These are phyloP conservation scores for Trichomycterus rosablanca DNA, from an alignment of 2,113 vertebrate species.

Conservation along the genomic window DNA sequence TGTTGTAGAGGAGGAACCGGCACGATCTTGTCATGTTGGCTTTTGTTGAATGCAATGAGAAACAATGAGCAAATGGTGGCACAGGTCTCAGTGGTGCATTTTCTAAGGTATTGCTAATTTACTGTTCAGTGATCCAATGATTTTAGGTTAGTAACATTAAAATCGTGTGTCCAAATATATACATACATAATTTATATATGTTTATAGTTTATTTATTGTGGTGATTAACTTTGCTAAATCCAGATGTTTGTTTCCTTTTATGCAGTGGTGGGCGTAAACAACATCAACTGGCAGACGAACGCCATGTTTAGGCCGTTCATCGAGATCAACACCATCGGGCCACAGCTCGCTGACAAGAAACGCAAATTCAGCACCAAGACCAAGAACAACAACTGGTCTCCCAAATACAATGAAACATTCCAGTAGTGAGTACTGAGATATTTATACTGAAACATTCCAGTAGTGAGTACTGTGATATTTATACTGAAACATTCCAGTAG, in stretches of 20 bases:
- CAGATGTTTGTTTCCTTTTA: constrained; percentile 17
- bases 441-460: constrained; percentile 94
- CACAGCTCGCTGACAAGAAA: constrained; percentile 88
- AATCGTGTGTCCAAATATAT: too few relatives aligned
- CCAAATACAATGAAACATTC: constrained; percentile 98
- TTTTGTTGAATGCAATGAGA: too few relatives aligned
- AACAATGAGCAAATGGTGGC: too few relatives aligned
- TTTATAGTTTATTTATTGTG: too few relatives aligned
- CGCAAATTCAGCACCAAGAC: constrained; percentile 97
- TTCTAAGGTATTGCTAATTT: too few relatives aligned
- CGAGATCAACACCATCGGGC: constrained; percentile 88
- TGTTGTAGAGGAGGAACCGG: too few relatives aligned
- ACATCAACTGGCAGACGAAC: constrained; percentile 89
- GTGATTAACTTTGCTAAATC: too few relatives aligned
- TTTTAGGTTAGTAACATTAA: too few relatives aligned
- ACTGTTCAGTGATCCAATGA: too few relatives aligned
- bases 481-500: constrained; percentile 98
- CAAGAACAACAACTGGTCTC: constrained; percentile 98
- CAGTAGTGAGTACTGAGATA: constrained; percentile 85
- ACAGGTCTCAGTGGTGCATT: too few relatives aligned
- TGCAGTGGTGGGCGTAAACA: constrained; percentile 86
- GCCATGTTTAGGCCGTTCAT: constrained; percentile 97
- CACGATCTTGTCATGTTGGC: too few relatives aligned
- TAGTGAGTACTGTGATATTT: constrained; percentile 82
- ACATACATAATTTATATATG: too few relatives aligned